These are phyloP conservation scores for Macrosiphum euphorbiae DNA, from an alignment of 2,888 invertebrate genomes.

Conservation along the genomic window DNA sequence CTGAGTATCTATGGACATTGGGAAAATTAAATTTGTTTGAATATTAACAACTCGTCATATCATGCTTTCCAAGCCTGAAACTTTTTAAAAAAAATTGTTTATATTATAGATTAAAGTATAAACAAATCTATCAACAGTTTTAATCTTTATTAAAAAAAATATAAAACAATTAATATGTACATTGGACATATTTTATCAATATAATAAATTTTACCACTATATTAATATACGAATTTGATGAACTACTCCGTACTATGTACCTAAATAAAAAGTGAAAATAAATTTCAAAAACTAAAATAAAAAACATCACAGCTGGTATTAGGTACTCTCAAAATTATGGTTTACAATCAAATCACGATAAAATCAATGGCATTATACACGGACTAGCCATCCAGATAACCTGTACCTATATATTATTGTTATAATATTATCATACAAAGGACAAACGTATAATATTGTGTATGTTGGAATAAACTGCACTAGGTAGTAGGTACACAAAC, in stretches of 20 bases:
- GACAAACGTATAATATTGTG: background rate
- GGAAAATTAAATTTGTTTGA: background rate
- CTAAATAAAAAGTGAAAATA: background rate
- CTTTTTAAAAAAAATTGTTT: background rate
- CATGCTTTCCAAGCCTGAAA: background rate
- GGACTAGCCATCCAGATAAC: background rate
- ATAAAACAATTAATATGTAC: background rate
- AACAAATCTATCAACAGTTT: background rate
- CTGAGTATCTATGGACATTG: background rate
- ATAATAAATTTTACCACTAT: no score
- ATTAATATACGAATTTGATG: no score
- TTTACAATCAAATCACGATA: background rate
- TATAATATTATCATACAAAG: no score
- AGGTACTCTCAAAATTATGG: background rate
- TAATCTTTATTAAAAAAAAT: background rate
- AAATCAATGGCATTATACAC: background rate
- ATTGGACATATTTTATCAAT: background rate
- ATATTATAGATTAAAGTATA: background rate
- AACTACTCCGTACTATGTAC: no score
- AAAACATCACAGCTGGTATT: background rate
- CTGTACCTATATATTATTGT: background rate
- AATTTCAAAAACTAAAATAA: background rate
- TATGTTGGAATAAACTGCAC: background rate
- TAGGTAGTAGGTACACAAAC: background rate
- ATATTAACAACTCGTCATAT: background rate